Evolutionary conservation across 2,113 vertebrate species (phyloP).

Genomic region (Propithecus coquereli): DNA sequence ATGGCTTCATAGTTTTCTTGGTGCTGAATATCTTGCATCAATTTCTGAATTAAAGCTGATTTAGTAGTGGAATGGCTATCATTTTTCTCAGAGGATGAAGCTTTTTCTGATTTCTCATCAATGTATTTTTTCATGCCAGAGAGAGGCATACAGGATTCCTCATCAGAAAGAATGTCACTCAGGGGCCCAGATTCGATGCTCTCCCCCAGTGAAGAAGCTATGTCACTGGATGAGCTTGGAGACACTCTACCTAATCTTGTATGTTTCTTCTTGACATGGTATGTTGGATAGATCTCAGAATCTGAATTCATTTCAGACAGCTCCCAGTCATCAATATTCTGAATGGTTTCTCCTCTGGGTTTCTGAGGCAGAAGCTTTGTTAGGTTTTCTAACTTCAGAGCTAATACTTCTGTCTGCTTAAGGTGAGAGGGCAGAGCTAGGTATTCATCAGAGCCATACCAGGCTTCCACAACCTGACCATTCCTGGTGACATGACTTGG

Average conservation of each 20-base stretch:
- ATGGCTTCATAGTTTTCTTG: conserved; percentile 90
- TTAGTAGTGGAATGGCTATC: conserved; percentile 79
- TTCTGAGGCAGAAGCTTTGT: conserved; percentile 90
- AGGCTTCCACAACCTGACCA: conserved; percentile 79
- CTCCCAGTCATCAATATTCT: conserved; percentile 97
- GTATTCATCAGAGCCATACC: conserved; percentile 98
- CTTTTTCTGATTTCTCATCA: conserved; percentile 73
- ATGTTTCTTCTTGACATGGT: conserved; percentile 81
- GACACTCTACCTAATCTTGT: conserved; percentile 84
- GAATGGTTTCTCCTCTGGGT: conserved; percentile 85
- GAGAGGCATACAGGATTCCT: conserved; percentile 82
- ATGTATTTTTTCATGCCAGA: conserved; percentile 77
- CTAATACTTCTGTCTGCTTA: conserved; percentile 92
- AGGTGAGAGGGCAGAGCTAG: conserved; percentile 95
- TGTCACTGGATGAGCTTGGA: conserved; percentile 92
- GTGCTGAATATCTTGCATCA: conserved; percentile 92
- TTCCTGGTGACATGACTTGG: conserved; percentile 53
- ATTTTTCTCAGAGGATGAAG: conserved; percentile 73
- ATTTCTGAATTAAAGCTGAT: conserved; percentile 87
- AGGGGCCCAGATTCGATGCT: conserved; percentile 93
- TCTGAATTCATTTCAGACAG: conserved; percentile 93
- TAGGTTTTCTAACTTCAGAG: conserved; percentile 93
- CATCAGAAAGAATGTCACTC: conserved; percentile 92
- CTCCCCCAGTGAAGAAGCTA: conserved; percentile 90
- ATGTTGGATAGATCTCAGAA: conserved; percentile 85